Conservation (phyloP, 2,797 vertebrate genomes). For the Danio aesculapii region DNA sequence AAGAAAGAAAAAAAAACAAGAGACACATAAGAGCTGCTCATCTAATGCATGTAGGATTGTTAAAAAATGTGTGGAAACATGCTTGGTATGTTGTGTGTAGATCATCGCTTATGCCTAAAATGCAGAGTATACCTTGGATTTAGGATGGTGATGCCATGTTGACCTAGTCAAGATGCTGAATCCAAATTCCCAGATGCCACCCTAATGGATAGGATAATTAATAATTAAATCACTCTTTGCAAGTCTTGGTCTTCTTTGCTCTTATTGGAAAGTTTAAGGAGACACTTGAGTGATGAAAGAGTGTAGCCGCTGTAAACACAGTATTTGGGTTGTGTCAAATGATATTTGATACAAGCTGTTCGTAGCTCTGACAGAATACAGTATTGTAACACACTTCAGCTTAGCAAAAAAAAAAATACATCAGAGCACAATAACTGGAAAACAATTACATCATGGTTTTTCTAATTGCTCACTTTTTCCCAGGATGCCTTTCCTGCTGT, state of each 20-base stretch:
- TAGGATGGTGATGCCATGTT: background rate
- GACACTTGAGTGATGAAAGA: background rate
- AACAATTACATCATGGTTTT: background rate
- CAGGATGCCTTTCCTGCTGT: background rate
- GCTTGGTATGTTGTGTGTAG: too few species aligned
- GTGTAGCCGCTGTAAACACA: background rate
- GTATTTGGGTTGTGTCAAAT: background rate
- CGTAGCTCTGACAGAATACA: background rate
- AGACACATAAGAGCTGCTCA: too few species aligned
- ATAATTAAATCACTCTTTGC: too few species aligned
- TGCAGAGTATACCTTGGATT: background rate
- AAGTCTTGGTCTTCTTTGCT: background rate
- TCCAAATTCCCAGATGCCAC: background rate
- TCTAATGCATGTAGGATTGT: too few species aligned
- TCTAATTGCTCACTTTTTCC: background rate
- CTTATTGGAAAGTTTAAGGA: background rate
- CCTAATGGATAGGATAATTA: background rate
- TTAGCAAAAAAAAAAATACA: background rate
- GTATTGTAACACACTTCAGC: background rate
- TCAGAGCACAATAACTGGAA: background rate
- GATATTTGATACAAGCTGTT: background rate
- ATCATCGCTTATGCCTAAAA: too few species aligned
- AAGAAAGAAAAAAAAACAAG: too few species aligned
- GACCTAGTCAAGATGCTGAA: background rate
- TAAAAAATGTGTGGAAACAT: too few species aligned